These are phyloP conservation scores for Cyphomyrmex costatus DNA, from an alignment of 1,140 invertebrate genomes.

Conservation along the genomic window DNA sequence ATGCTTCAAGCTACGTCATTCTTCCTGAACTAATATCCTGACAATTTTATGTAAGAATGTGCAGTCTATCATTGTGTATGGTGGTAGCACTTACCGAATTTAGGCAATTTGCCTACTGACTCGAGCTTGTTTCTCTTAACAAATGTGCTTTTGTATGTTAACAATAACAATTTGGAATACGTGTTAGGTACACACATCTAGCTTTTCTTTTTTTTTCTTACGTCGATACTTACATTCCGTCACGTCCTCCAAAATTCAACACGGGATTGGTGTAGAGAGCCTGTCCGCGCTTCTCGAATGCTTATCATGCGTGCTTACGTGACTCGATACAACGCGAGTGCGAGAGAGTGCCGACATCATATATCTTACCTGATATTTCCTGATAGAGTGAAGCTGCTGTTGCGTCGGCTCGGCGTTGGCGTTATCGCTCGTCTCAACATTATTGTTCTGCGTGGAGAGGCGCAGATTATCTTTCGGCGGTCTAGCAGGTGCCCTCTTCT, in stretches of 20 bases:
- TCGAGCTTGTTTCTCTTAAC: not conserved
- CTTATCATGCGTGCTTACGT: conserved; percentile 45
- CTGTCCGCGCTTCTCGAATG: not conserved
- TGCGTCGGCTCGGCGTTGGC: conserved; percentile 90
- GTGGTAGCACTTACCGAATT: not conserved
- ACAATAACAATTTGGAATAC: not conserved
- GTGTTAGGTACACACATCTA: not conserved
- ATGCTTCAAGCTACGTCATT: too few species aligned
- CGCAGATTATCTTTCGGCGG: conserved; percentile 88
- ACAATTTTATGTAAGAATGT: too few species aligned
- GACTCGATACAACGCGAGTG: conserved; percentile 9
- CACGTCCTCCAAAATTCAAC: conserved; percentile 23
- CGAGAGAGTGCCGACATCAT: conserved; percentile 1
- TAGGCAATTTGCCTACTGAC: not conserved
- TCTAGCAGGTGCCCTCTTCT: conserved; percentile 90
- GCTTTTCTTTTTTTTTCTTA: not conserved
- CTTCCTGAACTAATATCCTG: too few species aligned
- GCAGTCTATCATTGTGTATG: too few species aligned
- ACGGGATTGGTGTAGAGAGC: not conserved
- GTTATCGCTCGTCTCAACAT: conserved; percentile 87
- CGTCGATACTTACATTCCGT: conserved; percentile 26
- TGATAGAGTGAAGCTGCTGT: conserved; percentile 95
- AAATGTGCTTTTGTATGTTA: not conserved
- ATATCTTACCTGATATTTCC: conserved; percentile 94
- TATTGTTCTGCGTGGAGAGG: conserved; percentile 83